These are phyloP conservation scores for Neodiprion lecontei DNA, from an alignment of 1,140 invertebrate genomes.

Conservation along the genomic window DNA sequence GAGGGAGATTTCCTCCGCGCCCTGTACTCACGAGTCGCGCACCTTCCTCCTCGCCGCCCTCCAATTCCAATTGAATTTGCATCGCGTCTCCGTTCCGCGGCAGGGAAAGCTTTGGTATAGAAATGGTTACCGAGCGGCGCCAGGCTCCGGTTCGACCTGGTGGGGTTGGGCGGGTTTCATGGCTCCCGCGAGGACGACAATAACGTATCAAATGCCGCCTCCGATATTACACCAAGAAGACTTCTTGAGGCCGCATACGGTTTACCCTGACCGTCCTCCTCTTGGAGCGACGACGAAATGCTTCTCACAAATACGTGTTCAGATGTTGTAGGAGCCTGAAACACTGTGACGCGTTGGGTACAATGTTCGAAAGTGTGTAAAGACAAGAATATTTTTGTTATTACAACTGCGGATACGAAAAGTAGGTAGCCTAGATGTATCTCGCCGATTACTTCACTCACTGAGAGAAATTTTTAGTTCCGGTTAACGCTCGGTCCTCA, in stretches of 20 bases:
- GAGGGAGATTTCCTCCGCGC: slow-evolving; percentile 37
- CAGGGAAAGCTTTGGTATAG: not conserved
- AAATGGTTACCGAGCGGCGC: not conserved
- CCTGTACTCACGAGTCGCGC: slow-evolving; percentile 20
- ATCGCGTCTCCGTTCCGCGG: slow-evolving; percentile 37
- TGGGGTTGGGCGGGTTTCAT: slow-evolving; percentile 8
- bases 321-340: not conserved
- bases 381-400: too few species aligned
- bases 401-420: too few species aligned
- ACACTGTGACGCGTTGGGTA: not conserved
- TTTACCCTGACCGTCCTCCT: not conserved
- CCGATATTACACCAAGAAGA: slow-evolving; percentile 6
- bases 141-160: not conserved
- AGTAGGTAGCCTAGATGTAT: too few species aligned
- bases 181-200: slow-evolving; percentile 10
- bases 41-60: not conserved
- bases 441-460: too few species aligned
- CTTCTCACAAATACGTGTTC: not conserved
- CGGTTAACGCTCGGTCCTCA: too few species aligned
- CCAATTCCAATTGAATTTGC: slow-evolving; percentile 56
- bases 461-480: too few species aligned
- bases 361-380: too few species aligned
- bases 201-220: slow-evolving; percentile 15
- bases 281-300: too few species aligned
- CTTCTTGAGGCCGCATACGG: not conserved